Percentiles rank a stretch among this genome's conserved stretches.
Conservation (phyloP, 2,888 invertebrate species). For the Alcis repandata region DNA sequence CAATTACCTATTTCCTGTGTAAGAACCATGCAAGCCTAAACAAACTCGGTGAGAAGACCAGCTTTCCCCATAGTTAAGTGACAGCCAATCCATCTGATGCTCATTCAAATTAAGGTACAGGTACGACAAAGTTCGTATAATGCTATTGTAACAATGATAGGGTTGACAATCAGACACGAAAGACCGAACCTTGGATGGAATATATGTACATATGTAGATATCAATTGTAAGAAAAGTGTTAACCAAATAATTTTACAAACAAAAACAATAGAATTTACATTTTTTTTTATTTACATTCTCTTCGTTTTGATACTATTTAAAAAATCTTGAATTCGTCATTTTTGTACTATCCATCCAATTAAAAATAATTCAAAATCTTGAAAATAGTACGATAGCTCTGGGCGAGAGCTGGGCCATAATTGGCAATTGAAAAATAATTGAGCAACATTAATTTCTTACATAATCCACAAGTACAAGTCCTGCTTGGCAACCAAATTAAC, state of each 20-base stretch:
- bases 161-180: constrained; percentile 24
- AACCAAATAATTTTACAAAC: neutral
- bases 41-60: constrained; percentile 35
- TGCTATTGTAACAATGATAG: constrained; percentile 29
- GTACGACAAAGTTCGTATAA: constrained; percentile 31
- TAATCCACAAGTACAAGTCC: neutral
- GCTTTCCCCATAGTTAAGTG: constrained; percentile 42
- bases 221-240: neutral
- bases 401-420: too few species aligned
- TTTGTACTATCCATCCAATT: too few species aligned
- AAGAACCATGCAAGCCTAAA: constrained; percentile 20
- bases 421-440: neutral
- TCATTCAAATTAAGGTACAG: constrained; percentile 39
- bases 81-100: constrained; percentile 37
- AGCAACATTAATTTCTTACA: neutral
- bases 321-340: too few species aligned
- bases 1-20: constrained; percentile 11
- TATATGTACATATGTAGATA: neutral
- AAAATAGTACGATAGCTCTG: too few species aligned
- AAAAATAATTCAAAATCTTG: too few species aligned
- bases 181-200: constrained; percentile 1
- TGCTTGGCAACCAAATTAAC: constrained; percentile 1
- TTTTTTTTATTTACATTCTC: too few species aligned
- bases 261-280: too few species aligned
- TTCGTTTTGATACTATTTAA: too few species aligned